Base-by-base conservation (phyloP, 2,797 vertebrate genomes). In the Onychomys leucogaster region DNA sequence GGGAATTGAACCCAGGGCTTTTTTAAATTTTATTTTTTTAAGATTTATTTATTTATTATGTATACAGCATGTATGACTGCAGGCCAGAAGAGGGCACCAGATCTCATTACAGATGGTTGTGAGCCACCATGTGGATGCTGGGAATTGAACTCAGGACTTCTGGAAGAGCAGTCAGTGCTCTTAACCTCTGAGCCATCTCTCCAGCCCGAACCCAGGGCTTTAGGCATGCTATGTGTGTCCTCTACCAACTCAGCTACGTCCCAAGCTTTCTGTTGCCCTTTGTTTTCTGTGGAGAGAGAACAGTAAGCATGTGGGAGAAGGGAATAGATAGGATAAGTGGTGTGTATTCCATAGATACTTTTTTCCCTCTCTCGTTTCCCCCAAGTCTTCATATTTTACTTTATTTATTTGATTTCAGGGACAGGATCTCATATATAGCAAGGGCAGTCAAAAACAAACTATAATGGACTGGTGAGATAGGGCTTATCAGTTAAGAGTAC, bases 251-350 rank as follows among this genome's bases (percentile, higher is more conserved):
- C 19, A 67, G 32, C 61, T 67, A 34, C 19, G 13, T 46, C 19
- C 17, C 10, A 34, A 85, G 61, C 34, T 23, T 52, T 89, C 67
- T 49, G 8, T 25, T 11, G 16, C 25, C 86, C 5, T 41, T 41
- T 92, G 75, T 61, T 95, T 90, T 88, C 7, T 87, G 49, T 91
- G 91, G 83, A 90, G 75, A 90, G 41, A 76, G 77, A 90, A 67
- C 37, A 88, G 29, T 82, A 55, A 89, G 84, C 94, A 95, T 87
- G 49, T 89, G 57, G 61, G 57, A 95, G 55, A 82, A 85, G 27
- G 59, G 55, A 90, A 46, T 84, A 91, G 37, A 43, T 73, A 37
- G 34, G 57, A 77, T 78, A 67, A 92, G 34, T 86, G 41, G 49
- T 34, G 1, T 83, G 52, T 71, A 89, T 92, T 96, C 41, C 55